These are phyloP conservation scores for Conops quadrifasciatus DNA, from an alignment of 2,888 invertebrate genomes.

Conservation along the genomic window DNA sequence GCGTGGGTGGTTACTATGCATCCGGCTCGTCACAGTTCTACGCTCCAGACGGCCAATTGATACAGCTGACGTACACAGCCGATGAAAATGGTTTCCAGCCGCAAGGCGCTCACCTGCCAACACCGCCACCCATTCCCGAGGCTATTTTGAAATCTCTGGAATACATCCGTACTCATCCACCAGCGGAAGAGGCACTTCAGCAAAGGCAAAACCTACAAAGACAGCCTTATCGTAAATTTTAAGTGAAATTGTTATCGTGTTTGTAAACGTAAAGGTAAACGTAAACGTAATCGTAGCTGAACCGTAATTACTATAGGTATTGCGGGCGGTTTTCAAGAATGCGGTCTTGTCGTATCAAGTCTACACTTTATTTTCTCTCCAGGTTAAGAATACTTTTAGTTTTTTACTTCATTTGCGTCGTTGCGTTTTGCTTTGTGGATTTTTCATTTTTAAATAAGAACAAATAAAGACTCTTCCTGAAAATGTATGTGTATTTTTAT, in stretches of 20 bases:
- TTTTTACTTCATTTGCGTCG: constrained; percentile 2
- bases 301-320: too few species aligned
- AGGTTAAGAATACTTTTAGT: background rate
- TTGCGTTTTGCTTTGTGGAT: background rate
- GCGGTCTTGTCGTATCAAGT: too few species aligned
- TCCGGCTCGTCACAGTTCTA: constrained; percentile 69
- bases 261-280: too few species aligned
- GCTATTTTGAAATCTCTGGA: constrained; percentile 59
- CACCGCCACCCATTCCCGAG: constrained; percentile 61
- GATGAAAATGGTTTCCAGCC: constrained; percentile 70
- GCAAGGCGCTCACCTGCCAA: constrained; percentile 63
- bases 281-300: too few species aligned
- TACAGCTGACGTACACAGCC: constrained; percentile 67
- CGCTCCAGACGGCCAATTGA: constrained; percentile 67
- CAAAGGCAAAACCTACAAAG: constrained; percentile 31
- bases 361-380: background rate
- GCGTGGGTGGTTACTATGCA: constrained; percentile 68
- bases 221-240: constrained; percentile 8
- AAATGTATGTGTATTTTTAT: background rate
- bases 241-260: background rate
- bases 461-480: background rate
- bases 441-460: background rate
- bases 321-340: too few species aligned
- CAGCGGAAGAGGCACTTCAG: constrained; percentile 49
- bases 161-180: constrained; percentile 61